A percentile compares a stretch with the other conserved stretches of the same genome.
Evolutionary conservation across 2,797 vertebrate species (phyloP).

Genomic region (Onychomys arenicola): DNA sequence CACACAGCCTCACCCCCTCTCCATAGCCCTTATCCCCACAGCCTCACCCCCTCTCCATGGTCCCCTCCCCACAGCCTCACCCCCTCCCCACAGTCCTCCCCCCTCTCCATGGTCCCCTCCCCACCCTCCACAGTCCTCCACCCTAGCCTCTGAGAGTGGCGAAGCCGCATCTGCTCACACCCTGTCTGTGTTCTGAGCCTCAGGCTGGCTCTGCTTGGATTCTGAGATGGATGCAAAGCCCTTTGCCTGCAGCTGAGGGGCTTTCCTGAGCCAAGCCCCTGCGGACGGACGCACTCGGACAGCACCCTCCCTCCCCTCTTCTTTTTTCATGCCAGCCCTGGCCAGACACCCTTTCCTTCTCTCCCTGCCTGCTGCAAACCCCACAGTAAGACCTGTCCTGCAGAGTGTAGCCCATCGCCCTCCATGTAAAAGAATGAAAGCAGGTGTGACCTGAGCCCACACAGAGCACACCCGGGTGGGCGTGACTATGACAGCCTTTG

Average conservation of each 20-base stretch:
- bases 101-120: background rate
- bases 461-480: background rate
- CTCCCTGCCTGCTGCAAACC: background rate
- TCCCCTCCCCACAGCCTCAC: background rate
- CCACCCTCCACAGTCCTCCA: background rate
- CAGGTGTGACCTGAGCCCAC: background rate
- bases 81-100: background rate
- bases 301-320: background rate
- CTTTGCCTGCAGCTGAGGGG: background rate
- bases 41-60: background rate
- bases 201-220: background rate
- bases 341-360: background rate
- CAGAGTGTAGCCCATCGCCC: background rate
- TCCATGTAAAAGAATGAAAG: background rate
- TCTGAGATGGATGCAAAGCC: background rate
- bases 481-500: background rate
- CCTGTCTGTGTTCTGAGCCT: background rate
- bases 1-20: background rate
- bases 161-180: background rate
- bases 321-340: background rate
- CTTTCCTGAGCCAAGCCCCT: background rate
- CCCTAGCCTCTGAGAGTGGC: background rate
- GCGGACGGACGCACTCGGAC: background rate
- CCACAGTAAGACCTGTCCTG: background rate
- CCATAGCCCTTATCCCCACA: background rate